phyloP scores from a whole-genome alignment of 2,113 vertebrate species.

The Corythornis vintsioides region DNA sequence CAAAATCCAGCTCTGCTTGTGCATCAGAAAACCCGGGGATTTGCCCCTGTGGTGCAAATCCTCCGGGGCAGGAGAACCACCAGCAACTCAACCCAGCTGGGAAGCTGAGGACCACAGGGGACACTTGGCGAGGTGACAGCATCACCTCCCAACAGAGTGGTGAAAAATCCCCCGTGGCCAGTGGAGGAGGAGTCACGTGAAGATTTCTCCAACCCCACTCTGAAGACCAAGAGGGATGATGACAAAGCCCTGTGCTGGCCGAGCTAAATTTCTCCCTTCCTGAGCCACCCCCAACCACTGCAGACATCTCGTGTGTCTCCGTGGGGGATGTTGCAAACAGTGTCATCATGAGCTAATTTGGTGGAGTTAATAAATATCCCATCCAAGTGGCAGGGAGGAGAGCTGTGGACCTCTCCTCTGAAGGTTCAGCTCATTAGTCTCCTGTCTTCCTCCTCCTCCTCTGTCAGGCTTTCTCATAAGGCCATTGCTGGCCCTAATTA shows the following conservation, averaged over 20 bases:
- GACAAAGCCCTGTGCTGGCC: accelerated
- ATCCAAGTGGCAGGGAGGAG: not conserved
- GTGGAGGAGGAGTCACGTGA: accelerated
- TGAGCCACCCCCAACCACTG: not conserved
- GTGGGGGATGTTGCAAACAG: not conserved
- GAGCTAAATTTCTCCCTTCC: not conserved
- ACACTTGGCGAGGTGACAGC: accelerated
- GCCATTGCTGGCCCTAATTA: not conserved
- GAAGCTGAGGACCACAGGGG: not conserved
- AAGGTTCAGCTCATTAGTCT: conserved; percentile 33
- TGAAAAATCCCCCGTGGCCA: accelerated
- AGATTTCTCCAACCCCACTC: not conserved
- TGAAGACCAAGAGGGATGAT: accelerated
- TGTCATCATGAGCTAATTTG: not conserved
- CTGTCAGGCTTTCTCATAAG: not conserved
- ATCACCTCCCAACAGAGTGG: accelerated
- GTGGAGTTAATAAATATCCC: not conserved
- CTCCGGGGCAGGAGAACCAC: not conserved
- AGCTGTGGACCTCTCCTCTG: not conserved
- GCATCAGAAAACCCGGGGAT: no score
- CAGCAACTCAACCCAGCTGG: accelerated
- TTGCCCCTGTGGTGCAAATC: accelerated
- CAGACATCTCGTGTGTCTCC: not conserved
- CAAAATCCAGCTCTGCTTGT: accelerated
- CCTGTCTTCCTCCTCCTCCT: not conserved